Base-by-base conservation (phyloP, 1,140 invertebrate species). In the Lordiphosa collinella region DNA sequence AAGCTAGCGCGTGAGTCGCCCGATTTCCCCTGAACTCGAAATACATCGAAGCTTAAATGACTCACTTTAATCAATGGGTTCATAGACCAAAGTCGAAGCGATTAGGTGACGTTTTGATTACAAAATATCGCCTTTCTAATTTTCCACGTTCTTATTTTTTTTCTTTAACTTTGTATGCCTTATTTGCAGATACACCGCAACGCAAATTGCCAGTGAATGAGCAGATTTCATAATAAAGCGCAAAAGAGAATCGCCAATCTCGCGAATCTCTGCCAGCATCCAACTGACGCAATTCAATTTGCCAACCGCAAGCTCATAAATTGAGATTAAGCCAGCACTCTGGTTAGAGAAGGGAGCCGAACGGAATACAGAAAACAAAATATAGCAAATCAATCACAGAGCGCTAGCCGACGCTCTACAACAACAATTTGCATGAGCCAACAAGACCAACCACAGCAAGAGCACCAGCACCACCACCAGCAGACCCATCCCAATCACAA, bases 221-320 rank as follows among this genome's bases (percentile, higher is more conserved):
- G 52, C 74, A 62, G 55, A 80, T 82, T 82, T 82, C 76, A 52
- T 84, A 76, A 82, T 72, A 76, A 61, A 68, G 60, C 71, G 67
- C 64, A 84, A 80, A 63, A 55, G 52, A 40, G 49, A 35, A 53
- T 54, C 43, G 50, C 57, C 48, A 56, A 43, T 43, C 40, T 66
- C 40, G 47, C 49, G 34, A 38, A 37, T 29, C 25, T 29, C 7
- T 29, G 25, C 25, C 25, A 29, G 25, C 25, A 29, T 37, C 58
- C 55, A 79, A 84, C 72, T 85, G 79, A 84, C 68, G 78, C 78
- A 78, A 84, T 78, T 84, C 72, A 84, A 78, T 84, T 84, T 82
- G 72, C 64, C 44, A 73, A 79, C 74, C 74, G 53, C 74, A 73
- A 79, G 53, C 76, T 76, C 76, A 82, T 84, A 82, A 82, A 82